Conservation (phyloP, 2,113 vertebrate species). For the Phyllostomus hastatus region DNA sequence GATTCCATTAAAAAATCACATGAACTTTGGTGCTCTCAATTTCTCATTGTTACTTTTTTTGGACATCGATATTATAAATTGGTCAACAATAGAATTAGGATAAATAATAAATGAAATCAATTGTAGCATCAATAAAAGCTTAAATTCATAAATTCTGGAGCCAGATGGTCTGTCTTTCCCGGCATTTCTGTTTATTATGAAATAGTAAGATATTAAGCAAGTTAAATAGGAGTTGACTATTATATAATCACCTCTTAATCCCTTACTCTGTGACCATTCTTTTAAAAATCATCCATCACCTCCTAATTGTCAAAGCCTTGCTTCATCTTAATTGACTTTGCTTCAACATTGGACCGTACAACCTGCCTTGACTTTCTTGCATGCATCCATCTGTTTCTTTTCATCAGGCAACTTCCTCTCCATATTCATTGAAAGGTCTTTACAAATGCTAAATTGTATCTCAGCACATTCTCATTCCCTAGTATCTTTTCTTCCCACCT, state of each 20-base stretch:
- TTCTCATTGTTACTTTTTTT: neutral
- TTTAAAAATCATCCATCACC: neutral
- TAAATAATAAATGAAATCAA: neutral
- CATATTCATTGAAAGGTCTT: neutral
- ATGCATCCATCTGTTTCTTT: neutral
- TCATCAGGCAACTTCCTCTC: neutral
- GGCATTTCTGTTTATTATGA: neutral
- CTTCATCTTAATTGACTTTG: neutral
- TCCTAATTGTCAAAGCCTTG: neutral
- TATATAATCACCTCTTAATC: neutral
- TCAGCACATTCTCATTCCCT: neutral
- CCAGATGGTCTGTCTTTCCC: neutral
- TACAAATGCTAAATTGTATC: neutral
- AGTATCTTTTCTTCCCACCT: neutral
- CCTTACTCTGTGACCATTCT: neutral
- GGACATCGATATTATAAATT: neutral
- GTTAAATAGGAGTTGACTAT: neutral
- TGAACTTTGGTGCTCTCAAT: neutral
- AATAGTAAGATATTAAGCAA: neutral
- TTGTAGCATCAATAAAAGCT: neutral
- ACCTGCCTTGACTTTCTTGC: neutral
- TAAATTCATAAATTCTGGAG: neutral
- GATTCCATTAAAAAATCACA: neutral
- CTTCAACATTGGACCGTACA: neutral
- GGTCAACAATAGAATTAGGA: neutral